Evolutionary conservation across 2,888 invertebrate species (phyloP).

Genomic region (Himalopsyche kuldschensis): DNA sequence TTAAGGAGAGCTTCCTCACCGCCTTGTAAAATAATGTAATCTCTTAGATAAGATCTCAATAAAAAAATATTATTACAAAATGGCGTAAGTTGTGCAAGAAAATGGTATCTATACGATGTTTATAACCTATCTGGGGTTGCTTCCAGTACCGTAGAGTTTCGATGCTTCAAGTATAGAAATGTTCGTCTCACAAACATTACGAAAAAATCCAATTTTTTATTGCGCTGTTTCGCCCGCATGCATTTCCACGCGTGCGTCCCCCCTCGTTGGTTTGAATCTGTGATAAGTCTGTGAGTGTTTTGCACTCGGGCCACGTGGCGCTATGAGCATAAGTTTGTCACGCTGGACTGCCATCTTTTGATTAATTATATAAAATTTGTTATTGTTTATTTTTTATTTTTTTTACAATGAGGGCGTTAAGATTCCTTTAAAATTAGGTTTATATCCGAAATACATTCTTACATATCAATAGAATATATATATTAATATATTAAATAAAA

Average conservation of each 20-base stretch:
- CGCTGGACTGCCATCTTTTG: conserved; percentile 37
- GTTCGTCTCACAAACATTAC: not conserved
- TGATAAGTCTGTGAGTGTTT: conserved; percentile 14
- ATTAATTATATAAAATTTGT: conserved; percentile 33
- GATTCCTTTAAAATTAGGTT: not conserved
- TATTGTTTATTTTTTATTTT: conserved; percentile 15
- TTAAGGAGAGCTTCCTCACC: conserved; percentile 16
- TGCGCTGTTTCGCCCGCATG: conserved; percentile 27
- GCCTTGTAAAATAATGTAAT: conserved; percentile 35
- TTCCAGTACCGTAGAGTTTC: not conserved
- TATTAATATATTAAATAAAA: no score
- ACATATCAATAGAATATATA: no score
- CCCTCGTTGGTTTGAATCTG: conserved; percentile 22
- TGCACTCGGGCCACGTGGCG: conserved; percentile 37
- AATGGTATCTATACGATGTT: conserved; percentile 9
- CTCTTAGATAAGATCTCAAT: conserved; percentile 37
- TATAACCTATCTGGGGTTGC: not conserved
- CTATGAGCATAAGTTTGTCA: conserved; percentile 32
- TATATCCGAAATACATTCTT: not conserved
- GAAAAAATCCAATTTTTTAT: not conserved
- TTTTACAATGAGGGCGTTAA: conserved; percentile 21
- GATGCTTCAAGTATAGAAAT: not conserved
- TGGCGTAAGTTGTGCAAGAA: not conserved
- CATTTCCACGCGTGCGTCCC: conserved; percentile 7
- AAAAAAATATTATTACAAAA: conserved; percentile 10